These are phyloP conservation scores for Nephrotoma flavescens DNA, from an alignment of 2,888 invertebrate genomes.

Conservation along the genomic window DNA sequence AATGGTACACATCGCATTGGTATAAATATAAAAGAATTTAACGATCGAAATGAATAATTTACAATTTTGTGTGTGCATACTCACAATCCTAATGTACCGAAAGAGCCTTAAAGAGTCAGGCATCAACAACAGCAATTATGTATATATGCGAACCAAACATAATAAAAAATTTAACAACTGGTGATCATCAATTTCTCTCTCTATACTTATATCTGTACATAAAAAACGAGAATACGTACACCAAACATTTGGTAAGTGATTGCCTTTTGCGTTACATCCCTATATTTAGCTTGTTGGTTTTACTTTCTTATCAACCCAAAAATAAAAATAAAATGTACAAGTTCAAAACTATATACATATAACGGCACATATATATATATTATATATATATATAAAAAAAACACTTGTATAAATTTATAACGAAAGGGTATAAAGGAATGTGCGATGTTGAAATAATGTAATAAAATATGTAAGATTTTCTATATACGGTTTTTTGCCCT, in stretches of 20 bases:
- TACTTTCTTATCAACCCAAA: background rate
- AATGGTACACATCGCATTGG: background rate
- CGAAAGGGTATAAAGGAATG: background rate
- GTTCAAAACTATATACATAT: background rate
- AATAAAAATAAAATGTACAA: background rate
- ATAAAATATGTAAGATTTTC: background rate
- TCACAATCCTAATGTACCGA: background rate
- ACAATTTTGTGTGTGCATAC: background rate
- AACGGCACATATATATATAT: background rate
- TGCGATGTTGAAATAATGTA: background rate
- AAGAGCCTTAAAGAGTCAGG: background rate
- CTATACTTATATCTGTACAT: background rate
- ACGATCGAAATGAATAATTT: background rate
- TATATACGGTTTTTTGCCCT: background rate
- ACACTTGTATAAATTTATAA: background rate
- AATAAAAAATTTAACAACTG: background rate
- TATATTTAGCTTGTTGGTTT: background rate
- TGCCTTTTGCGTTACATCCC: background rate
- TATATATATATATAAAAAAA: background rate
- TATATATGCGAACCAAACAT: background rate
- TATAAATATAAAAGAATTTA: background rate
- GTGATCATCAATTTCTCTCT: background rate
- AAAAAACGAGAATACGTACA: background rate
- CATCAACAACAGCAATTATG: background rate
- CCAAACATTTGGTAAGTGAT: background rate